phyloP scores from a whole-genome alignment of 2,888 invertebrate species.

The Synergus laeviventris region DNA sequence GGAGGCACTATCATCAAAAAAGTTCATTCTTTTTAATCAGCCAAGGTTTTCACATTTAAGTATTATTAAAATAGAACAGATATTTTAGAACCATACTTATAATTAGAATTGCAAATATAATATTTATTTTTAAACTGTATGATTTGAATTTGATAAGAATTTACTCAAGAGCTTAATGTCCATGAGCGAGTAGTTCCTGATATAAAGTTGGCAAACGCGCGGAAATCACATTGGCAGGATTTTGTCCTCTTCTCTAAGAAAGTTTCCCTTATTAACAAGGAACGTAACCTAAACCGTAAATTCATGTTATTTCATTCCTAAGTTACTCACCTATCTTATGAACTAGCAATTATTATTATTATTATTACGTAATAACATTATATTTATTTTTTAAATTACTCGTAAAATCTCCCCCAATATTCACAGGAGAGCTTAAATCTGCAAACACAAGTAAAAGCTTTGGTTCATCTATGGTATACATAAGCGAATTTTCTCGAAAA shows the following conservation, averaged over 20 bases:
- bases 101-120: not conserved
- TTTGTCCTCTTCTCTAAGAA: not conserved
- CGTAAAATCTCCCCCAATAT: too few species aligned
- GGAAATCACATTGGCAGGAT: slow-evolving; percentile 11
- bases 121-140: not conserved
- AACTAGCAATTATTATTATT: too few species aligned
- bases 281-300: not conserved
- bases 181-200: not conserved
- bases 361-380: too few species aligned
- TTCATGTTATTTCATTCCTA: not conserved
- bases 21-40: not conserved
- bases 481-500: not conserved
- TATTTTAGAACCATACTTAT: not conserved
- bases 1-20: not conserved
- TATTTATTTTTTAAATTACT: too few species aligned
- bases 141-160: not conserved
- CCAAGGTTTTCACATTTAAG: too few species aligned
- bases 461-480: too few species aligned
- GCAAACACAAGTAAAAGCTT: not conserved
- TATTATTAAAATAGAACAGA: too few species aligned
- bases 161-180: not conserved
- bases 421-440: not conserved
- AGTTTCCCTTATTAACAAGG: slow-evolving; percentile 18
- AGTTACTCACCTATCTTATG: too few species aligned
- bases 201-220: not conserved